Evolutionary conservation across 2,888 invertebrate genomes (phyloP).

Genomic region (Pterostichus niger): DNA sequence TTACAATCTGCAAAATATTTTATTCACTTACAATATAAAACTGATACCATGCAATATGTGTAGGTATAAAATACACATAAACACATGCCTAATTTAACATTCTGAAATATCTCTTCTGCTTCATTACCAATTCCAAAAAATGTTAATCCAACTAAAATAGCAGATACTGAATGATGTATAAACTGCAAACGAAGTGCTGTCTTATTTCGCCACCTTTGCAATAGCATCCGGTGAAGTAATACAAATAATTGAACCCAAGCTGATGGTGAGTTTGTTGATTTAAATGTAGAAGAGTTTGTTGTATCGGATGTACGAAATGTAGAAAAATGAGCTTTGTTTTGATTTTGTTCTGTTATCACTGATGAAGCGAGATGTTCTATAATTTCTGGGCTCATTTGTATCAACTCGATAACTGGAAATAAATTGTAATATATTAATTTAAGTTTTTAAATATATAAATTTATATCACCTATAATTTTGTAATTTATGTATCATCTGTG

Average conservation of each 20-base stretch:
- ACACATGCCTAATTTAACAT: slow-evolving; percentile 82
- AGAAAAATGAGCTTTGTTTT: slow-evolving; percentile 11
- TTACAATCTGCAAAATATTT: not conserved
- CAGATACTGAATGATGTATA: slow-evolving; percentile 79
- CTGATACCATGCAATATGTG: slow-evolving; percentile 82
- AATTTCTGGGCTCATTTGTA: slow-evolving; percentile 73
- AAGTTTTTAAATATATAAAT: too few relatives aligned
- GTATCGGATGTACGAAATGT: not conserved
- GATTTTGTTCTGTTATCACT: slow-evolving; percentile 75
- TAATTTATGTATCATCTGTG: too few relatives aligned
- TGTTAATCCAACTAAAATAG: slow-evolving; percentile 79
- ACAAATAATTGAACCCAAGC: slow-evolving; percentile 80
- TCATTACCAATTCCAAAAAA: slow-evolving; percentile 81
- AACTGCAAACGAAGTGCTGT: slow-evolving; percentile 80
- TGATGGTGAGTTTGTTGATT: slow-evolving; percentile 78
- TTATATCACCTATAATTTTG: too few relatives aligned
- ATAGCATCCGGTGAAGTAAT: slow-evolving; percentile 79
- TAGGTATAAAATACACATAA: slow-evolving; percentile 83
- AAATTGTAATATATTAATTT: slow-evolving; percentile 12
- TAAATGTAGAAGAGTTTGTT: slow-evolving; percentile 62
- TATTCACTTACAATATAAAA: slow-evolving; percentile 80
- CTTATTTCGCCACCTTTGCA: slow-evolving; percentile 80
- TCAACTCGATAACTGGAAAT: slow-evolving; percentile 76
- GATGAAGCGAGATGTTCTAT: slow-evolving; percentile 72
- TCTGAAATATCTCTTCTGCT: slow-evolving; percentile 79